These are phyloP conservation scores for human (Homo sapiens) DNA, from an alignment of 2,113 vertebrate species.

Conservation along the genomic window DNA sequence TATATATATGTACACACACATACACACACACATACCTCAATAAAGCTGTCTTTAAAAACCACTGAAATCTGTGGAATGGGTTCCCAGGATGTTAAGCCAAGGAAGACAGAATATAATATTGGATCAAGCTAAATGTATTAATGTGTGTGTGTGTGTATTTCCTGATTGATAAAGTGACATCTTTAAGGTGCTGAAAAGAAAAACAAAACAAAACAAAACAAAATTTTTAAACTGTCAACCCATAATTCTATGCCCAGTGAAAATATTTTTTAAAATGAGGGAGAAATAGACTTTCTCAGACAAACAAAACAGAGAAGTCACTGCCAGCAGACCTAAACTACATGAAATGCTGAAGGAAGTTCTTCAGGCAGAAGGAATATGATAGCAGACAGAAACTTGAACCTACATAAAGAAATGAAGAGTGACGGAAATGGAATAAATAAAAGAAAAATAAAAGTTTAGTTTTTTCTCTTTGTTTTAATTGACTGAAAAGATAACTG, in stretches of 20 bases:
- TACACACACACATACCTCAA: neutral
- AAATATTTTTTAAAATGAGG: constrained; percentile 32
- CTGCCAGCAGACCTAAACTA: neutral
- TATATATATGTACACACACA: neutral
- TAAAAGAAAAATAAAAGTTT: neutral
- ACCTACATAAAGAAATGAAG: neutral
- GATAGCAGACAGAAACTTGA: neutral
- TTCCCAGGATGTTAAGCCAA: neutral
- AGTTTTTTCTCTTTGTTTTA: neutral
- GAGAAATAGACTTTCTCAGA: neutral
- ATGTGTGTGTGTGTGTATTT: neutral
- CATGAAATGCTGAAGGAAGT: neutral
- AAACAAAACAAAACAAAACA: neutral
- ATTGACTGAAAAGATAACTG: neutral
- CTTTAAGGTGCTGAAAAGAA: neutral
- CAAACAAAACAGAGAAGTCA: neutral
- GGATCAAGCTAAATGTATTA: neutral
- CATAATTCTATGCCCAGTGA: neutral
- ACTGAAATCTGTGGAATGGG: neutral
- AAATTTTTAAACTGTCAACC: neutral
- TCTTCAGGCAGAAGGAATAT: neutral
- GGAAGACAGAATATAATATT: neutral
- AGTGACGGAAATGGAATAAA: neutral
- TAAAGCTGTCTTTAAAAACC: neutral
- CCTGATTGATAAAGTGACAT: neutral